These are phyloP conservation scores for Chloroclysta siterata DNA, from an alignment of 2,888 invertebrate species.

Conservation along the genomic window DNA sequence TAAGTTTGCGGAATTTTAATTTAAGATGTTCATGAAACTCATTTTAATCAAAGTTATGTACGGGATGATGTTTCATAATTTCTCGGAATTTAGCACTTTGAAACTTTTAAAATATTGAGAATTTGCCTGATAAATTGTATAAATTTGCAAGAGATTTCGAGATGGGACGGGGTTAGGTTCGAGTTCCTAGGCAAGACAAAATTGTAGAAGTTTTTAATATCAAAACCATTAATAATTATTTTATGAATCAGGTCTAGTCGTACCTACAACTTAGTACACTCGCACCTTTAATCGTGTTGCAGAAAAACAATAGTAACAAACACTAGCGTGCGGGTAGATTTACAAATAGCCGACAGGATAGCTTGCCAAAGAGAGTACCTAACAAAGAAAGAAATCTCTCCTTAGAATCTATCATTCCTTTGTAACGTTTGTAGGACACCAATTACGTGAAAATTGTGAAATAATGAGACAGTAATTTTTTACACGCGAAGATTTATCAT, in stretches of 20 bases:
- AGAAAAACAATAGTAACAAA: neutral
- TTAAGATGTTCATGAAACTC: constrained; percentile 49
- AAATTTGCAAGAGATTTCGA: too few relatives aligned
- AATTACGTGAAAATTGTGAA: neutral
- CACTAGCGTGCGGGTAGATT: neutral
- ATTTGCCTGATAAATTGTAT: too few relatives aligned
- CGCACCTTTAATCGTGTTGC: neutral
- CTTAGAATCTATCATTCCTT: neutral
- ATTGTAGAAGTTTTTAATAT: too few relatives aligned
- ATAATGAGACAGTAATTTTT: neutral
- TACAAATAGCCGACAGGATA: neutral
- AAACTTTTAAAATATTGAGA: too few relatives aligned
- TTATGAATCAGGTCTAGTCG: too few relatives aligned
- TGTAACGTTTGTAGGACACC: neutral
- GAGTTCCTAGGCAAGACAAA: too few relatives aligned
- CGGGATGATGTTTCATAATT: constrained; percentile 32
- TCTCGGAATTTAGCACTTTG: neutral
- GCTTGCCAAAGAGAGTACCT: neutral
- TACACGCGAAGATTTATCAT: too few relatives aligned
- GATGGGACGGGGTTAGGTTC: too few relatives aligned
- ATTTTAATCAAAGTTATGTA: constrained; percentile 50
- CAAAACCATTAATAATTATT: too few relatives aligned
- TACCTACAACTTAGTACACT: neutral
- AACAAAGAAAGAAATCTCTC: neutral
- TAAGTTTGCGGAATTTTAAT: constrained; percentile 59